Base-by-base conservation (phyloP, 2,113 vertebrate genomes). In the Plestiodon gilberti region DNA sequence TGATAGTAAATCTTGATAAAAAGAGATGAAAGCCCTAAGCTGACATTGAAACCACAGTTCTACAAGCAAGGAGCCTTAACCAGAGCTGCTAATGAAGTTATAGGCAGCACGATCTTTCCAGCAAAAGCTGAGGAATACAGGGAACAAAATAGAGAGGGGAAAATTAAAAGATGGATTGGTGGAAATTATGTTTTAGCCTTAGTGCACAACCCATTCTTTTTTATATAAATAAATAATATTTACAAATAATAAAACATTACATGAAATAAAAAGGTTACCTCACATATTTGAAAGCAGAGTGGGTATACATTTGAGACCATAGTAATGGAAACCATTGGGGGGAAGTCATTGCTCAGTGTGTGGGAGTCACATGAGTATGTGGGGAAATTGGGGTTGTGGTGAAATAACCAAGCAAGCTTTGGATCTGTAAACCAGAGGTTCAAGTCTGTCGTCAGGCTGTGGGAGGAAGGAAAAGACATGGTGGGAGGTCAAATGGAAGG, bases 1-100 rank as follows among this genome's bases (percentile, higher is more conserved):
- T 94, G 95, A 96, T 96, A 96, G 93, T 94, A 96, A 96, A 96
- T 88, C 81, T 89, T 90, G 94, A 94, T 94, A 94, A 93, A 88
- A 94, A 93, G 88, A 93, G 87, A 94, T 84, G 88, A 93, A 93
- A 79, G 80, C 94, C 90, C 94, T 93, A 94, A 94, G 65, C 89
- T 91, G 78, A 83, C 88, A 91, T 85, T 90, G 88, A 94, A 93
- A 92, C 80, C 89, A 52, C 38, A 40, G 25, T 48, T 85, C 83
- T 92, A 93, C 28, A 33, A n/a, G 65, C 30, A n/a, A 10, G 65
- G 10, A 23, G 6, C 25, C 8, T 28, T 69, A 69, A 23, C 30
- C n/a, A 33, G 65, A 15, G 13, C 30, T 33, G 65, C 30, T 69
- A 14, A 6, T 14, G 65, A 33, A 33, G 17, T 23, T 69, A 4